phyloP scores from a whole-genome alignment of 2,797 vertebrate species.

The Sebastes ruberrimus region DNA sequence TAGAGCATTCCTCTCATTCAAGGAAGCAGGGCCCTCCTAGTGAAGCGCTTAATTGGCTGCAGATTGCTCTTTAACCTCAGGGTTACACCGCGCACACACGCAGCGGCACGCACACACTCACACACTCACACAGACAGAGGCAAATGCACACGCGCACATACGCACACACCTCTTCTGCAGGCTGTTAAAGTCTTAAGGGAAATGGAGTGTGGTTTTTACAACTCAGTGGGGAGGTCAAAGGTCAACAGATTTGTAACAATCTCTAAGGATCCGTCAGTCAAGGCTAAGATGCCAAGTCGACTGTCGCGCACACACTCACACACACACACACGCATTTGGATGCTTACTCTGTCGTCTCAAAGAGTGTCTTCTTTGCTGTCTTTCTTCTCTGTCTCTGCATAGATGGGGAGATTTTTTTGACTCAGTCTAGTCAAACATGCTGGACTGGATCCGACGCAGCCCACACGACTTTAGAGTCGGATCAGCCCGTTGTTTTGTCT shows the following conservation, averaged over 20 bases:
- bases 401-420: neutral
- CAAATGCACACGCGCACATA: neutral
- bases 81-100: conserved; percentile 62
- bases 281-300: conserved; percentile 40
- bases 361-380: conserved; percentile 31
- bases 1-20: conserved; percentile 76
- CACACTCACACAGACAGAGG: neutral
- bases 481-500: conserved; percentile 10
- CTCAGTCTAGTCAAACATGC: conserved; percentile 32
- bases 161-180: conserved; percentile 48
- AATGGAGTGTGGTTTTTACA: conserved; percentile 82
- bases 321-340: conserved; percentile 16
- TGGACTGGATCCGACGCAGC: conserved; percentile 33
- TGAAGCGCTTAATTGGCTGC: conserved; percentile 85
- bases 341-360: conserved; percentile 34
- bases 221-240: conserved; percentile 76
- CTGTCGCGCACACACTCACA: conserved; percentile 16
- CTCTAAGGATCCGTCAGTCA: conserved; percentile 74
- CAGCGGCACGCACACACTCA: neutral
- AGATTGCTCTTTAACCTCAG: conserved; percentile 86
- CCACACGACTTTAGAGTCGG: conserved; percentile 27
- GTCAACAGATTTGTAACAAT: conserved; percentile 76
- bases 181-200: conserved; percentile 81
- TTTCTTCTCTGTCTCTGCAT: neutral
- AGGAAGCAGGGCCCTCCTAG: conserved; percentile 74